Base-by-base conservation (phyloP, 2,888 invertebrate genomes). In the Caenorhabditis sp. region DNA sequence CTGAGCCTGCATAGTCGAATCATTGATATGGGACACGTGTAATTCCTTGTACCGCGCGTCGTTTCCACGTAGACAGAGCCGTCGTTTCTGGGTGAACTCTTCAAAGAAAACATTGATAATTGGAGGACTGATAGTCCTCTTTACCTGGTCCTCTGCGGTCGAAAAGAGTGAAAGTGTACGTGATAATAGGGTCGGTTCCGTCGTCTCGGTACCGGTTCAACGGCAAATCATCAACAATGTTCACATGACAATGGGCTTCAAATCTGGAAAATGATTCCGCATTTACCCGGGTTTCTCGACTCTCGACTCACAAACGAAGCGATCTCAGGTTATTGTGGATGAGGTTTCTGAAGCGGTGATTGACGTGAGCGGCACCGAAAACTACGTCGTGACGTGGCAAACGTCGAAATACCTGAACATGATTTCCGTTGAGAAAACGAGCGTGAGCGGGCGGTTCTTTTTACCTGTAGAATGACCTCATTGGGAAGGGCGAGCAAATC, bases 181-280 rank as follows among this genome's bases (percentile, higher is more conserved):
- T 62, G 59, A 78, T 71, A 45, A 81, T 78, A 2, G 81, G 78
- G 59, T 81, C 75, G 0, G 78, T 81, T n/a, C 78, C 78, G 71
- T 81, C 76, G 1, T 59, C 52, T 8, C 71, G 59, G 35, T 68
- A 70, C 15, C 39, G 53, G 17, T 56, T 48, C 11, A 37, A 17
- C 2, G 76, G 66, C 8, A 56, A 45, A 30, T 65, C 68, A 27
- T 81, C 81, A 22, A 78, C 72, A 0, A 81, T 72, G 39, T 79
- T 65, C 7, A 81, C 78, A 13, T 70, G 70, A 41, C 81, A 81
- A 41, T 81, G 81, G 9, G 68, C 76, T 9, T 78, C 78, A 26
- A 79, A 73, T 53, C 80, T 80, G 63, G 1, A 58, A 63, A 35
- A 65, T 7, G 22, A 22, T 11, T 17, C 17, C 30, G 20, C 46